These are phyloP conservation scores for Rhodophaea formosa DNA, from an alignment of 2,888 invertebrate genomes.

Conservation along the genomic window DNA sequence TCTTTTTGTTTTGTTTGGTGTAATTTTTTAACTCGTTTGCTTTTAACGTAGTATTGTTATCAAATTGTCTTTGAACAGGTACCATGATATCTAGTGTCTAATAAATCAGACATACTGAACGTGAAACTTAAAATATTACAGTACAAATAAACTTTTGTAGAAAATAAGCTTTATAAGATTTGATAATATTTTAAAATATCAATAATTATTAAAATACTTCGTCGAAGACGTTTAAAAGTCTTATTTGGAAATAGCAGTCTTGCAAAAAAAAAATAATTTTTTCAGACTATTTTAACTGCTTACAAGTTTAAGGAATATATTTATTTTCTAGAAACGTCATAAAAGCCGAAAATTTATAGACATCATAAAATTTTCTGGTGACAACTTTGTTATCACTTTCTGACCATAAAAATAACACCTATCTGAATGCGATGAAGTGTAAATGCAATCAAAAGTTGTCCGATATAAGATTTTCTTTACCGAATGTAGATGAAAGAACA, in stretches of 20 bases:
- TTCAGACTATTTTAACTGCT: neutral
- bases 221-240: neutral
- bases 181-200: slow-evolving; percentile 12
- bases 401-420: neutral
- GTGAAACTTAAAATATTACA: slow-evolving; percentile 33
- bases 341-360: neutral
- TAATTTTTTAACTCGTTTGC: slow-evolving; percentile 19
- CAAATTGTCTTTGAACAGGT: neutral
- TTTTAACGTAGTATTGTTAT: slow-evolving; percentile 4
- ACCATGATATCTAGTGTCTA: slow-evolving; percentile 20
- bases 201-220: slow-evolving; percentile 14
- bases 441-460: neutral
- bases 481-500: neutral
- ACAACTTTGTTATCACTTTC: slow-evolving; percentile 1
- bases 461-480: neutral
- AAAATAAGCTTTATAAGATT: slow-evolving; percentile 37
- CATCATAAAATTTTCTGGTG: neutral
- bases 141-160: slow-evolving; percentile 48
- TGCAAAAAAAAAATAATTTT: neutral
- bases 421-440: neutral
- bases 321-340: neutral
- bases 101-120: slow-evolving; percentile 17
- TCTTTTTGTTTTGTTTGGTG: slow-evolving; percentile 10
- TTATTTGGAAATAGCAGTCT: neutral
- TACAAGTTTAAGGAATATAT: neutral